These are phyloP conservation scores for Apotomis betuletana DNA, from an alignment of 2,888 invertebrate species.

Conservation along the genomic window DNA sequence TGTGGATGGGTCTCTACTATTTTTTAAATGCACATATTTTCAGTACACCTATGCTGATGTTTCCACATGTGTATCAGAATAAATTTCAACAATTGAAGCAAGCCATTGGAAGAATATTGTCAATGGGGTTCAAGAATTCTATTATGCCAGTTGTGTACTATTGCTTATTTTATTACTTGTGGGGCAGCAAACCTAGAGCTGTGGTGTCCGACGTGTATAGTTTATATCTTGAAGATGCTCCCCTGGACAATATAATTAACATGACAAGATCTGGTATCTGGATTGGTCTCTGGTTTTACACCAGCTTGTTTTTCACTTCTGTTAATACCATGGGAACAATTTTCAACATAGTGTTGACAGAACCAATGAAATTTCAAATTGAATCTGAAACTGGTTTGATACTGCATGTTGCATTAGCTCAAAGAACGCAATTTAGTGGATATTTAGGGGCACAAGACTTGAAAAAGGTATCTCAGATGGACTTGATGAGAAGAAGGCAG, in stretches of 20 bases:
- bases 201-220: slow-evolving; percentile 81
- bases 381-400: slow-evolving; percentile 77
- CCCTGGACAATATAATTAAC: slow-evolving; percentile 76
- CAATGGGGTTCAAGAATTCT: slow-evolving; percentile 83
- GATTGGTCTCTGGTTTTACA: slow-evolving; percentile 87
- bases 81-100: slow-evolving; percentile 87
- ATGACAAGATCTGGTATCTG: slow-evolving; percentile 79
- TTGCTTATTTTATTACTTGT: slow-evolving; percentile 84
- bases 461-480: slow-evolving; percentile 86
- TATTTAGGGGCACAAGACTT: slow-evolving; percentile 91
- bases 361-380: slow-evolving; percentile 87
- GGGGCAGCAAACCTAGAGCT: slow-evolving; percentile 82
- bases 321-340: slow-evolving; percentile 88
- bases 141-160: slow-evolving; percentile 86
- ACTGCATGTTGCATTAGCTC: slow-evolving; percentile 85
- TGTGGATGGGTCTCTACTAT: slow-evolving; percentile 86
- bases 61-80: slow-evolving; percentile 88
- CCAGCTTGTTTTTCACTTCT: slow-evolving; percentile 87
- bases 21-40: slow-evolving; percentile 84
- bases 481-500: slow-evolving; percentile 82
- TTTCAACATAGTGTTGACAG: slow-evolving; percentile 88
- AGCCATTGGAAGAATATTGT: slow-evolving; percentile 81
- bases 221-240: slow-evolving; percentile 79
- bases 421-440: slow-evolving; percentile 87
- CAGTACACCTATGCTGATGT: slow-evolving; percentile 82